A percentile compares a stretch with the other conserved stretches of the same genome.
These are phyloP conservation scores for Tiliacea aurago DNA, from an alignment of 2,888 invertebrate genomes.

Conservation along the genomic window DNA sequence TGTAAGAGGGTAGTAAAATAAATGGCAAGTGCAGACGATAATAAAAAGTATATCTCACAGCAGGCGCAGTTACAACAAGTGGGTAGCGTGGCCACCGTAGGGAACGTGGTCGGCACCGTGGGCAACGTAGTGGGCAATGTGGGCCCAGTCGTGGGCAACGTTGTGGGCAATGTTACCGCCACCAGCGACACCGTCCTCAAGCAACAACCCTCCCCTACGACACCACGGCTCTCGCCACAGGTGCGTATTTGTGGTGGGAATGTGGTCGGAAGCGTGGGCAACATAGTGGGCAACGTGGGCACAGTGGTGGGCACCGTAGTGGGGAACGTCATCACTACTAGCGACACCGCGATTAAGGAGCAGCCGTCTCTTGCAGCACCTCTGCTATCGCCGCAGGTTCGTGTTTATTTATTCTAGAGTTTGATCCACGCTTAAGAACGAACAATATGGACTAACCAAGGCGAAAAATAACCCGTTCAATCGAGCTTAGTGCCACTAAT, in stretches of 20 bases:
- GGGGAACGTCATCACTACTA: conserved; percentile 67
- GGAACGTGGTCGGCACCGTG: conserved; percentile 67
- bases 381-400: conserved; percentile 85
- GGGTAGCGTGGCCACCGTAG: conserved; percentile 74
- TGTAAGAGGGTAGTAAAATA: no score
- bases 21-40: neutral
- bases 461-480: conserved; percentile 9
- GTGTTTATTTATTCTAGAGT: conserved; percentile 31
- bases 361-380: conserved; percentile 86
- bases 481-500: conserved; percentile 23
- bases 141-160: conserved; percentile 68
- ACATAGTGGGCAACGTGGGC: conserved; percentile 70
- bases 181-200: conserved; percentile 81
- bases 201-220: conserved; percentile 86
- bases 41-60: conserved; percentile 75
- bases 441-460: conserved; percentile 7
- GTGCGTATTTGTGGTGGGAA: conserved; percentile 68
- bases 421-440: conserved; percentile 19
- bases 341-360: conserved; percentile 84
- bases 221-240: conserved; percentile 85
- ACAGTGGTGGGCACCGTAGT: conserved; percentile 69
- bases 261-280: conserved; percentile 59
- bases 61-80: conserved; percentile 93
- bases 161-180: conserved; percentile 67
- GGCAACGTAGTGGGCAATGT: conserved; percentile 71